Evolutionary conservation across 2,113 vertebrate species (phyloP).

Genomic region (Salvelinus alpinus): DNA sequence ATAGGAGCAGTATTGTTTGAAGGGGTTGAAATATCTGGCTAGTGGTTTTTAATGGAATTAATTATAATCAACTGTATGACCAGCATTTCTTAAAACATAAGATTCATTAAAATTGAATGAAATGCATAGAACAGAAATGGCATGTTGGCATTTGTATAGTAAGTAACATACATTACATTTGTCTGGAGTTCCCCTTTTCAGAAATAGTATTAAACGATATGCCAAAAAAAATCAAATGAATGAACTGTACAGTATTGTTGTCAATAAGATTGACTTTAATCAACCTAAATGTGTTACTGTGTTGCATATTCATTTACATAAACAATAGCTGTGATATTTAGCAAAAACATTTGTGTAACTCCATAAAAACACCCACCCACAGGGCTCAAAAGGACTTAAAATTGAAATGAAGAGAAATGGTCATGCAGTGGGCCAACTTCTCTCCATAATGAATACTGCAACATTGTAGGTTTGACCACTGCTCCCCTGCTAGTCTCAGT

Average conservation of each 20-base stretch:
- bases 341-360: neutral
- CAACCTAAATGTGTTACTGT: neutral
- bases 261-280: too few species aligned
- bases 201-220: too few species aligned
- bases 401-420: neutral
- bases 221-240: too few species aligned
- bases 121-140: neutral
- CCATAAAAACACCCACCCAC: too few species aligned
- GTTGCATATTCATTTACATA: neutral
- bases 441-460: neutral
- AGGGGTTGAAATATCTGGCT: neutral
- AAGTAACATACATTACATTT: too few species aligned
- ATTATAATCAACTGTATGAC: neutral
- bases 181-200: too few species aligned
- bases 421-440: neutral
- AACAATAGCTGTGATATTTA: neutral
- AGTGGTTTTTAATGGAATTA: neutral
- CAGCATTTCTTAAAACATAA: neutral
- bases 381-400: neutral
- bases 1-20: neutral
- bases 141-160: neutral
- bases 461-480: too few species aligned
- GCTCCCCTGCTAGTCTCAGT: too few species aligned
- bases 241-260: too few species aligned
- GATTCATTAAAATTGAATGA: neutral